Percentiles rank a stretch among this genome's conserved stretches.
Conservation (phyloP, 2,113 vertebrate species). For the Callaeas wilsoni region DNA sequence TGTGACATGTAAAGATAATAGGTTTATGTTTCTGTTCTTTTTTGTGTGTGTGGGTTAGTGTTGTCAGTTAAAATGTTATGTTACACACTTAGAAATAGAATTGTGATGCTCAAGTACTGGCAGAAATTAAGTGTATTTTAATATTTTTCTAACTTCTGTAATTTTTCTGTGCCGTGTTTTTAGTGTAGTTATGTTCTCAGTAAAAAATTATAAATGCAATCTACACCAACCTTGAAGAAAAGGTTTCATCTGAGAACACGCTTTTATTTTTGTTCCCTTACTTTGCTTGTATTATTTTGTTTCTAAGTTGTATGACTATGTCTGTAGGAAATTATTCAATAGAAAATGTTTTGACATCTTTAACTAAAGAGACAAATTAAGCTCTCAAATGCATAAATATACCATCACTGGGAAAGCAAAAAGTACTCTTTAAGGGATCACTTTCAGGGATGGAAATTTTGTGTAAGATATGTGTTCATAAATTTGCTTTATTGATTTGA, state of each 20-base stretch:
- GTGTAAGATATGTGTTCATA: neutral
- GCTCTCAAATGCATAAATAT: neutral
- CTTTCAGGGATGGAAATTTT: neutral
- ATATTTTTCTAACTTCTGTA: neutral
- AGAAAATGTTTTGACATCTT: neutral
- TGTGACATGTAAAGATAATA: neutral
- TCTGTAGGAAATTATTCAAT: neutral
- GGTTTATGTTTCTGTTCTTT: neutral
- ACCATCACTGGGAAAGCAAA: neutral
- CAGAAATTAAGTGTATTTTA: neutral
- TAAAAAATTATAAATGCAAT: neutral
- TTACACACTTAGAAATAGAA: neutral
- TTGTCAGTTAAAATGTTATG: neutral
- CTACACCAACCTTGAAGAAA: neutral
- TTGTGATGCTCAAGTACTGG: neutral
- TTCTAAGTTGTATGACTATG: neutral
- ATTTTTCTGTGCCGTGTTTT: neutral
- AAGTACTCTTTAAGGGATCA: neutral
- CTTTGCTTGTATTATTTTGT: neutral
- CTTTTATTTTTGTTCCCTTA: neutral
- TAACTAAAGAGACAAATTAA: neutral
- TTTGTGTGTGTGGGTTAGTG: neutral
- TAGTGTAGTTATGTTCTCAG: neutral
- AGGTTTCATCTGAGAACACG: rapidly evolving
- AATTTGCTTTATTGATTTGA: neutral